Evolutionary conservation across 2,113 vertebrate genomes (phyloP).

Genomic region (Triplophysa siluroides): DNA sequence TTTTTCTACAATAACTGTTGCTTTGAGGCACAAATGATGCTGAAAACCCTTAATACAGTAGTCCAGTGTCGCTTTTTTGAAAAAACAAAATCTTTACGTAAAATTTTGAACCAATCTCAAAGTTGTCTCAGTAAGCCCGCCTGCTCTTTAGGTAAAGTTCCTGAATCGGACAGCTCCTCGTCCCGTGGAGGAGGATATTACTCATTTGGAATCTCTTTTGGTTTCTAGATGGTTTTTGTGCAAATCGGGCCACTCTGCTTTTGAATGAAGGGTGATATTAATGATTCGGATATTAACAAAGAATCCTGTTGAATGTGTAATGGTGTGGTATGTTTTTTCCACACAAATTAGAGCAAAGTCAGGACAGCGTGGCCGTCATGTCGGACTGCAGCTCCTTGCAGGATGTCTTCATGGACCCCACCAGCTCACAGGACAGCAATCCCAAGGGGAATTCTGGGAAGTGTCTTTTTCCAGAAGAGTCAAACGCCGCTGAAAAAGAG

Average conservation of each 20-base stretch:
- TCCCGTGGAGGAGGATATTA: neutral
- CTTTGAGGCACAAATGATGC: too few species aligned
- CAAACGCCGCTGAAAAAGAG: constrained; percentile 78
- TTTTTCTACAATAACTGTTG: too few species aligned
- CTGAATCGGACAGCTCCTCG: neutral
- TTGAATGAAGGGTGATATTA: neutral
- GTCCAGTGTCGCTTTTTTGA: too few species aligned
- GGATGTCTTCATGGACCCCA: constrained; percentile 89
- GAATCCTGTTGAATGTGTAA: constrained; percentile 47
- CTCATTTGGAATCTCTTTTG: constrained; percentile 33
- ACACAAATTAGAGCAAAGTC: constrained; percentile 86
- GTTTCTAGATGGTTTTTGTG: constrained; percentile 14
- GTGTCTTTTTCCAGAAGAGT: constrained; percentile 73
- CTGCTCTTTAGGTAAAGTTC: constrained; percentile 7
- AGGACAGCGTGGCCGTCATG: constrained; percentile 90
- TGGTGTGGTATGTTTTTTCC: constrained; percentile 48
- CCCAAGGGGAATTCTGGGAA: constrained; percentile 83
- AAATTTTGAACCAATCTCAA: neutral
- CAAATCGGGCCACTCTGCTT: constrained; percentile 8
- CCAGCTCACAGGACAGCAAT: constrained; percentile 86
- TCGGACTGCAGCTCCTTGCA: constrained; percentile 97
- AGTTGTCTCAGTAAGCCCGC: neutral
- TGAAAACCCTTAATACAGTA: too few species aligned
- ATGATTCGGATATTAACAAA: neutral
- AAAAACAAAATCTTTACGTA: too few species aligned